Evolutionary conservation across 1,140 invertebrate species (phyloP), one percentile per base, ranked within the genome.

Genomic region (Drosophila lini): DNA sequence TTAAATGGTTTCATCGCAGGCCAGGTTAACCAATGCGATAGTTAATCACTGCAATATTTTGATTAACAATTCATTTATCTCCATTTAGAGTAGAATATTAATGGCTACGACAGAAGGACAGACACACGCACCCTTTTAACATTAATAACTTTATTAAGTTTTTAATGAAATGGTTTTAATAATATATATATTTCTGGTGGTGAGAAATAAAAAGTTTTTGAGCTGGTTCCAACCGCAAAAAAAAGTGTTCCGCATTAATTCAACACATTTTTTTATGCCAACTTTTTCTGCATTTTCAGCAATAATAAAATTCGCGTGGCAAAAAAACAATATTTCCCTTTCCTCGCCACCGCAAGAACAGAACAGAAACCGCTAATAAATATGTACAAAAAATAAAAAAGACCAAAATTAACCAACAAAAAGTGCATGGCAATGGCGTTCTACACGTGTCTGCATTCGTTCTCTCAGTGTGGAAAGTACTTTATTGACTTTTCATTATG

Each of bases 141-240:
- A 83, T 88, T 80, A 88, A 88, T 88, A 78, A 80, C 70, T 67
- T 79, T 77, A 88, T 82, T 82, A 67, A 53, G 44, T 34, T 60
- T 28, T 85, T 81, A 86, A 80, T 83, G 41, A 74, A 68, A 44
- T 70, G 34, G 15, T 15, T 82, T 70, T 45, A 73, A 75, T 68
- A 88, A 79, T 81, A 61, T 64, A 85, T 85, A 61, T 73, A 84
- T 74, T 63, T 45, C 34, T 75, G 60, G 59, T 81, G 61, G 31
- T 61, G 32, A 42, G 25, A 28, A 36, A 31, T 36, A 45, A 59
- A 65, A 25, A 38, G 16, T 22, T 19, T 53, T 8, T 3, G 5
- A 16, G 34, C n/a, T 34, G 13, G 5, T 25, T 32, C 28, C 13
- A 8, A 19, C 32, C 31, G n/a, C 22, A 25, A 45, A 45, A 45